A percentile compares a stretch with the other conserved stretches of the same genome.
Evolutionary conservation across 2,888 invertebrate genomes (phyloP).

Genomic region (Trissolcus japonicus): DNA sequence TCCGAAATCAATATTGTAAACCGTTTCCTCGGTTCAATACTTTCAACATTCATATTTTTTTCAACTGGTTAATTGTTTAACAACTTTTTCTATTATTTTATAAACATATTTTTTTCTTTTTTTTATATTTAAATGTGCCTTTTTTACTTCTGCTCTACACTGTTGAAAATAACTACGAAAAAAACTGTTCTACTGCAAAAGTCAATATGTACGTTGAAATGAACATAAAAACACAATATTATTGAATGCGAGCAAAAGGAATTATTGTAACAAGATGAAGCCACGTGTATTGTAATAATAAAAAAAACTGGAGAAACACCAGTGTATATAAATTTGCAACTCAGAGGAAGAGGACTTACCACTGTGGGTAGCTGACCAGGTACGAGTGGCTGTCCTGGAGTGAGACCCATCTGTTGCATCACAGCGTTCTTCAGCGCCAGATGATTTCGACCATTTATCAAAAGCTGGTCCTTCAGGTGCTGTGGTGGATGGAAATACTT

Average conservation of each 20-base stretch:
- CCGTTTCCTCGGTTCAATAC: not conserved
- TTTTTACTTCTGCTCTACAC: conserved; percentile 33
- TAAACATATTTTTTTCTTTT: too few relatives aligned
- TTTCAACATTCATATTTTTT: not conserved
- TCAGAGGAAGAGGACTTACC: conserved; percentile 81
- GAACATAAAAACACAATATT: conserved; percentile 27
- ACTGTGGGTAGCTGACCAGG: conserved; percentile 95
- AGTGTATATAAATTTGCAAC: conserved; percentile 15
- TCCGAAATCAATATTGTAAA: not conserved
- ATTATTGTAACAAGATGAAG: conserved; percentile 45
- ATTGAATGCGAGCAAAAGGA: conserved; percentile 43
- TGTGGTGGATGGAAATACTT: conserved; percentile 99
- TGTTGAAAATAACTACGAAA: conserved; percentile 41
- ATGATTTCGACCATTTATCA: conserved; percentile 99
- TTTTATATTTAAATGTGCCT: conserved; percentile 20
- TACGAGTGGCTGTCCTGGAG: conserved; percentile 92
- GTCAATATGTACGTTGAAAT: conserved; percentile 22
- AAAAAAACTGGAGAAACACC: conserved; percentile 26
- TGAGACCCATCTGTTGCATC: conserved; percentile 96
- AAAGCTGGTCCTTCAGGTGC: conserved; percentile 99
- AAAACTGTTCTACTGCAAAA: conserved; percentile 49
- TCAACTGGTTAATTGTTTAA: not conserved
- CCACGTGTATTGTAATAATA: conserved; percentile 41
- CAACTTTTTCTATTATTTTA: too few relatives aligned
- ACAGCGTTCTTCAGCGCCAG: conserved; percentile 98